phyloP scores from a whole-genome alignment of 2,113 vertebrate genomes.

The Nothocercus julius region DNA sequence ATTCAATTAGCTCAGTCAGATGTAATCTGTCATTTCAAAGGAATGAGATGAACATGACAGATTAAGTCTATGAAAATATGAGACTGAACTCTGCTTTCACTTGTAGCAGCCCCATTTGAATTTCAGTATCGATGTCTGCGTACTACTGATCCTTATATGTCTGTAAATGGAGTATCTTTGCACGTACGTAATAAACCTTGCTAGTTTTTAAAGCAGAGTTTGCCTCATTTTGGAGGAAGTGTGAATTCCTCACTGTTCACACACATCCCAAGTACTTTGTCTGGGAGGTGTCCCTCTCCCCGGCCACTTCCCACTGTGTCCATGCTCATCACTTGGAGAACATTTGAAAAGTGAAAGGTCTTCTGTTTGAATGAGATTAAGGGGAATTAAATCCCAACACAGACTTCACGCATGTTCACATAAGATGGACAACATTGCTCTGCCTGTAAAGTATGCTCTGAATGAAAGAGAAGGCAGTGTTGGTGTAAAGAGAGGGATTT shows the following conservation, averaged over 20 bases:
- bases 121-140: not conserved
- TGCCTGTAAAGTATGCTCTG: not conserved
- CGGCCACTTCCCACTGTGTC: not conserved
- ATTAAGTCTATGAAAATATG: conserved; percentile 6
- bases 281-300: not conserved
- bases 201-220: not conserved
- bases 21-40: conserved; percentile 16
- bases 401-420: not conserved
- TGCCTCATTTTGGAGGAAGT: not conserved
- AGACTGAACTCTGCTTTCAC: not conserved
- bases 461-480: not conserved
- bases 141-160: not conserved
- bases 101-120: not conserved
- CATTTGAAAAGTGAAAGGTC: not conserved
- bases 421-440: not conserved
- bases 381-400: not conserved
- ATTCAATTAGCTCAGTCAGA: not conserved
- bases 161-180: not conserved
- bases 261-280: not conserved
- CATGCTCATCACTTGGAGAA: not conserved
- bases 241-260: not conserved
- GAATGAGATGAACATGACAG: not conserved
- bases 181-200: not conserved
- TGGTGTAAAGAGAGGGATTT: not conserved
- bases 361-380: not conserved